Percentiles rank a stretch among this genome's conserved stretches.
Conservation (phyloP, 2,888 invertebrate genomes). For the Patella pellucida region DNA sequence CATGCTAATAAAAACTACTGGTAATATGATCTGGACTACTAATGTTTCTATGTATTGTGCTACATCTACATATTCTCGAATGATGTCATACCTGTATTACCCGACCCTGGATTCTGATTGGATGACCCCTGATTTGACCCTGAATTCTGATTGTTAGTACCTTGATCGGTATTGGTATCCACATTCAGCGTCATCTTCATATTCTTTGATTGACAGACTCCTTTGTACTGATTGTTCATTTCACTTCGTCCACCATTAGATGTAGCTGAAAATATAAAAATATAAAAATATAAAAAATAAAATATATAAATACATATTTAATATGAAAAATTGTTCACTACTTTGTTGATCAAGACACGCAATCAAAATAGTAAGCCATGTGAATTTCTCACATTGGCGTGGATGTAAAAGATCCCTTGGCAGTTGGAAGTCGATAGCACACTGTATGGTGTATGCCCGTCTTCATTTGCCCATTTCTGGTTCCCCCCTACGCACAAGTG, state of each 20-base stretch:
- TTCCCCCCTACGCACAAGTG: too few species aligned
- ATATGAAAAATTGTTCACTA: too few species aligned
- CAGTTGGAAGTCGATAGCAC: too few species aligned
- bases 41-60: not conserved
- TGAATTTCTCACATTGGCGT: too few species aligned
- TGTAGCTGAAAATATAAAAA: slow-evolving; percentile 20
- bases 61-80: not conserved
- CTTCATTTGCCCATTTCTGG: too few species aligned
- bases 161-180: not conserved
- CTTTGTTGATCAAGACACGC: too few species aligned
- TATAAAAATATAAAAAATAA: not conserved
- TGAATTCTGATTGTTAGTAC: not conserved
- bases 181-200: slow-evolving; percentile 17
- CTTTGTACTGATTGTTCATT: slow-evolving; percentile 22
- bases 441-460: too few species aligned
- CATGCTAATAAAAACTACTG: too few species aligned
- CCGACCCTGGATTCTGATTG: not conserved
- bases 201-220: slow-evolving; percentile 12
- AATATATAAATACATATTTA: not conserved
- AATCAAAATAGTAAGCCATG: too few species aligned
- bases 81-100: slow-evolving; percentile 1
- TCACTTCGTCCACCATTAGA: slow-evolving; percentile 16
- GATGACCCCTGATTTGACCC: not conserved
- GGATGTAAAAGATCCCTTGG: too few species aligned
- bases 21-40: too few species aligned